phyloP scores from a whole-genome alignment of 2,888 invertebrate genomes.

The Drosophila acutilabella region DNA sequence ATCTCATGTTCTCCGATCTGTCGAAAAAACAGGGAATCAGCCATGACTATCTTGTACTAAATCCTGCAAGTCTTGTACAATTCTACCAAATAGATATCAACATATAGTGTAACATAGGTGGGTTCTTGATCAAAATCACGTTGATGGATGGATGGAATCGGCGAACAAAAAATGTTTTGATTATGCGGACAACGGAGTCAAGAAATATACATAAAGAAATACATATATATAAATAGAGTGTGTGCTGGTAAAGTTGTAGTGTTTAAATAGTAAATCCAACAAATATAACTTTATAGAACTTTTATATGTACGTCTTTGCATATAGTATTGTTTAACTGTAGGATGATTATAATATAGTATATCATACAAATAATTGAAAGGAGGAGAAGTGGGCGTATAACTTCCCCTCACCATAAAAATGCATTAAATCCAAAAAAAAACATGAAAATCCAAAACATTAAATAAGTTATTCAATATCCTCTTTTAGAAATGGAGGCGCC shows the following conservation, averaged over 20 bases:
- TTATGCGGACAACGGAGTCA: neutral
- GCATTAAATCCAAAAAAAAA: conserved; percentile 59
- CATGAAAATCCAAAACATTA: conserved; percentile 79
- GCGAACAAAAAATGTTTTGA: too few species aligned
- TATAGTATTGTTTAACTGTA: conserved; percentile 8
- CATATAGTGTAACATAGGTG: neutral
- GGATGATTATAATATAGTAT: conserved; percentile 13
- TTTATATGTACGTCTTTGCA: conserved; percentile 1
- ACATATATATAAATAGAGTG: neutral
- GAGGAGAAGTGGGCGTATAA: conserved; percentile 36
- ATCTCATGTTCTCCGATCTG: too few species aligned
- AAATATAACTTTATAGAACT: neutral
- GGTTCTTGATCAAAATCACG: conserved; percentile 2
- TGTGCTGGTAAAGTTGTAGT: neutral
- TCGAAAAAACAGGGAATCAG: too few species aligned
- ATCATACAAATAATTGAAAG: neutral
- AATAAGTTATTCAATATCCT: conserved; percentile 85
- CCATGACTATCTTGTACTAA: too few species aligned
- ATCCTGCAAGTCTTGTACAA: too few species aligned
- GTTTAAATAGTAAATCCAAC: neutral
- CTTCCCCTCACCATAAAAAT: conserved; percentile 55
- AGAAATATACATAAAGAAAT: neutral
- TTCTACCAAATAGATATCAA: too few species aligned
- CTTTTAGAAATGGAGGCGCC: conserved; percentile 93
- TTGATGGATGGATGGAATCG: neutral